Conservation (phyloP, 1,140 invertebrate species). For the Reticulitermes speratus region DNA sequence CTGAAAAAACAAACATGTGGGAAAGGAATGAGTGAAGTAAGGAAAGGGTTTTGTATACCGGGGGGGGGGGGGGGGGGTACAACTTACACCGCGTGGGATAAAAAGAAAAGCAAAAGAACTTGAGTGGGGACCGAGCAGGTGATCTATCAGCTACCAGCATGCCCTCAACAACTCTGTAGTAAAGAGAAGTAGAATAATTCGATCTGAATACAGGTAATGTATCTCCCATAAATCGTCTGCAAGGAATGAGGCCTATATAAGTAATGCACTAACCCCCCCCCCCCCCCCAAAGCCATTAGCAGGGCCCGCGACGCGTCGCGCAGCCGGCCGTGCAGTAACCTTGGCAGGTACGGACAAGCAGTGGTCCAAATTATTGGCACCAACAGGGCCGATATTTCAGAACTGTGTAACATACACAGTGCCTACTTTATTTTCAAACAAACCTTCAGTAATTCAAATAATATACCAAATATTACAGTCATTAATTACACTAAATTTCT, state of each 20-base stretch:
- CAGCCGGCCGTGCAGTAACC: background rate
- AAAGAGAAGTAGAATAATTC: background rate
- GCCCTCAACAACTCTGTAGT: background rate
- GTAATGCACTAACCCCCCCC: background rate
- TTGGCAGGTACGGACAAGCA: too few relatives aligned
- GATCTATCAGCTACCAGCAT: background rate
- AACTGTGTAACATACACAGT: too few relatives aligned
- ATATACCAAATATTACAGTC: too few relatives aligned
- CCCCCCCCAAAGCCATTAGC: background rate
- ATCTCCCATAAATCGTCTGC: background rate
- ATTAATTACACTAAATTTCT: too few relatives aligned
- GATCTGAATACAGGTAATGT: constrained; percentile 4
- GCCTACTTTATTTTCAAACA: too few relatives aligned
- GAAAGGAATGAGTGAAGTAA: background rate
- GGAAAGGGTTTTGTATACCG: background rate
- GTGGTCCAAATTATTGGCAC: too few relatives aligned
- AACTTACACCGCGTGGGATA: background rate
- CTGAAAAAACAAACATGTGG: background rate
- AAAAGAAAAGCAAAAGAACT: background rate
- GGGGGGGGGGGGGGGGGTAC: background rate
- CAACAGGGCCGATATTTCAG: too few relatives aligned
- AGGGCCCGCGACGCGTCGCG: background rate
- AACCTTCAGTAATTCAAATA: too few relatives aligned
- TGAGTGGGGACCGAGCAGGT: background rate
- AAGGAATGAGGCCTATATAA: background rate